phyloP scores from a whole-genome alignment of 2,888 invertebrate genomes.

The Chirona hameri region DNA sequence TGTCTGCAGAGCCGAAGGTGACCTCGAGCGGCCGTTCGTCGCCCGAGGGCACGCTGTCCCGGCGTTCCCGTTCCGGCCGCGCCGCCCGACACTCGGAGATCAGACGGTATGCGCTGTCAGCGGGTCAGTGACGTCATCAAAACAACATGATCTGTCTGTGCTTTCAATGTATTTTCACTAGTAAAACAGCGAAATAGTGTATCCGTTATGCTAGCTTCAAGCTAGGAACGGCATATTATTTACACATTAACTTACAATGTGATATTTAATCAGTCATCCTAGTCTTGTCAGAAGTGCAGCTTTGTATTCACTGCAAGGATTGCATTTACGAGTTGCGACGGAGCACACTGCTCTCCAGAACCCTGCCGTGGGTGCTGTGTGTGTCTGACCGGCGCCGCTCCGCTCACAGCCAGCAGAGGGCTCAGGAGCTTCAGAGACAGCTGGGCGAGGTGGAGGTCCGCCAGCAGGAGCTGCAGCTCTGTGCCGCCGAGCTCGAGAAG shows the following conservation, averaged over 20 bases:
- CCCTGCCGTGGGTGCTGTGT: too few species aligned
- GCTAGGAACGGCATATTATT: too few species aligned
- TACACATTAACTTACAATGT: too few species aligned
- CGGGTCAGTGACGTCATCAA: background rate
- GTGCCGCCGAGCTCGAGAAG: conserved; percentile 74
- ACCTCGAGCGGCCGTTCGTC: background rate
- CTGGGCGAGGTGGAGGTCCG: conserved; percentile 80
- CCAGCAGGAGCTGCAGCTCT: conserved; percentile 67
- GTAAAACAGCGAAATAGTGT: too few species aligned
- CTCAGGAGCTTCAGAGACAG: conserved; percentile 81
- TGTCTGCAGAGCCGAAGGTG: background rate
- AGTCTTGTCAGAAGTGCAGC: too few species aligned
- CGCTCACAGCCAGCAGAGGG: conserved; percentile 45
- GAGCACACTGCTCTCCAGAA: too few species aligned
- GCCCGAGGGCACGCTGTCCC: background rate
- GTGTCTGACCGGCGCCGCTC: background rate
- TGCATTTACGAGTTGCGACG: too few species aligned
- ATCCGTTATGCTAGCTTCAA: too few species aligned
- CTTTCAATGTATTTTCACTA: too few species aligned
- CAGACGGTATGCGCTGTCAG: background rate
- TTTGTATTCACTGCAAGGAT: too few species aligned
- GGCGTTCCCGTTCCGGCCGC: background rate
- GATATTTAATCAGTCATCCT: too few species aligned
- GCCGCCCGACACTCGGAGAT: background rate
- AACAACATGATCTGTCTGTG: background rate